Percentiles rank a stretch among this genome's conserved stretches.
These are phyloP conservation scores for Champsocephalus esox DNA, from an alignment of 2,797 vertebrate genomes.

Conservation along the genomic window DNA sequence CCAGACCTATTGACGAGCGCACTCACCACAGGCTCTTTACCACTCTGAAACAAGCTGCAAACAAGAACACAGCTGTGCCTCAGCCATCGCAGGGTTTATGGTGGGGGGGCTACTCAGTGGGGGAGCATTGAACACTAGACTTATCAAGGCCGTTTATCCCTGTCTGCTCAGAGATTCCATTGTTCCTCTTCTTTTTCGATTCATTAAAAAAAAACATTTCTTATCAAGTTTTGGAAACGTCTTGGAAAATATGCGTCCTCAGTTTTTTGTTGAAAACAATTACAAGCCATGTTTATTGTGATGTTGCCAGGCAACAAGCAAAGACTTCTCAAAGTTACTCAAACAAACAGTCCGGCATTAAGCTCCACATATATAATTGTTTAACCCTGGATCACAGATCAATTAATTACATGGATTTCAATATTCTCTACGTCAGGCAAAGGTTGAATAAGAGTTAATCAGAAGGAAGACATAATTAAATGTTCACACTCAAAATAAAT, in stretches of 20 bases:
- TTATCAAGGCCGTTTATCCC: slow-evolving; percentile 10
- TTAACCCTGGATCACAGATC: not conserved
- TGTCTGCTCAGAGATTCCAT: not conserved
- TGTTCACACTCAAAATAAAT: not conserved
- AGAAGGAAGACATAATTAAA: not conserved
- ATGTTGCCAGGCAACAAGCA: not conserved
- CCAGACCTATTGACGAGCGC: slow-evolving; percentile 61
- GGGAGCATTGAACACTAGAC: slow-evolving; percentile 14
- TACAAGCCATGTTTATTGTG: not conserved
- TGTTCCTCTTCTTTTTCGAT: not conserved
- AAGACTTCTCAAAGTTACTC: not conserved
- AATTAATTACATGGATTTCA: not conserved
- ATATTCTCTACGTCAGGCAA: not conserved
- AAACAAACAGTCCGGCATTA: not conserved
- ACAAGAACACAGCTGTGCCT: slow-evolving; percentile 62
- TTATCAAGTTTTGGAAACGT: not conserved
- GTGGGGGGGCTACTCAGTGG: slow-evolving; percentile 19
- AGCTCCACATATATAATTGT: not conserved
- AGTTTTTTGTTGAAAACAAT: not conserved
- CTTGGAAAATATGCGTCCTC: not conserved
- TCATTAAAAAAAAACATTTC: too few species aligned
- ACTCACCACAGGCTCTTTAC: slow-evolving; percentile 46
- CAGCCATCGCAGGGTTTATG: slow-evolving; percentile 34
- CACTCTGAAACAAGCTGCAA: slow-evolving; percentile 48
- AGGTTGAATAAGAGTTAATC: not conserved